A percentile compares a stretch with the other conserved stretches of the same genome.
phyloP scores from a whole-genome alignment of 2,888 invertebrate genomes.

The Oligia strigilis region DNA sequence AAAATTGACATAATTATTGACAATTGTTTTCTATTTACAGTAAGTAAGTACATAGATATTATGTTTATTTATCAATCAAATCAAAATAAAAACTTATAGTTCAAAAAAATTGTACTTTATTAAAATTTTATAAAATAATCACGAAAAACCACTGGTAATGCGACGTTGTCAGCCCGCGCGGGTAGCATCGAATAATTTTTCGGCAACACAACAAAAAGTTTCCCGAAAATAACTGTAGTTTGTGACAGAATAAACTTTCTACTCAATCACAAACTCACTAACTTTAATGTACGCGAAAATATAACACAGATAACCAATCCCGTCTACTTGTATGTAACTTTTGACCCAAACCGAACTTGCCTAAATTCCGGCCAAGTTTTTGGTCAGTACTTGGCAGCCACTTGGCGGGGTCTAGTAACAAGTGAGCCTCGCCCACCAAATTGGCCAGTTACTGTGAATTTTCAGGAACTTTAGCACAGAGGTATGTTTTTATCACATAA shows the following conservation, averaged over 20 bases:
- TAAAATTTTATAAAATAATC: no score
- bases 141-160: no score
- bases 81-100: no score
- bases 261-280: conserved; percentile 46
- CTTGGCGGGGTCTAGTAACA: conserved; percentile 55
- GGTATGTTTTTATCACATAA: conserved; percentile 67
- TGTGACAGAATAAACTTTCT: conserved; percentile 25
- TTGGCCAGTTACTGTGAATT: conserved; percentile 65
- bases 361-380: conserved; percentile 61
- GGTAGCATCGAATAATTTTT: not conserved
- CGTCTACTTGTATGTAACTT: conserved; percentile 55
- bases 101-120: no score
- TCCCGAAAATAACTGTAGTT: conserved; percentile 1
- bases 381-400: conserved; percentile 54
- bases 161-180: no score
- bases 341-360: conserved; percentile 57
- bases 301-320: conserved; percentile 65
- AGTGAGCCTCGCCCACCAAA: conserved; percentile 55
- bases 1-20: no score
- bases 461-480: conserved; percentile 53
- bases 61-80: no score
- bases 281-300: conserved; percentile 56
- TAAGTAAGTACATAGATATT: no score
- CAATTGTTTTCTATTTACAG: no score
- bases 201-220: conserved; percentile 5